These are phyloP conservation scores for Leptinotarsa rubiginosa DNA, from an alignment of 2,888 invertebrate species.

Conservation along the genomic window DNA sequence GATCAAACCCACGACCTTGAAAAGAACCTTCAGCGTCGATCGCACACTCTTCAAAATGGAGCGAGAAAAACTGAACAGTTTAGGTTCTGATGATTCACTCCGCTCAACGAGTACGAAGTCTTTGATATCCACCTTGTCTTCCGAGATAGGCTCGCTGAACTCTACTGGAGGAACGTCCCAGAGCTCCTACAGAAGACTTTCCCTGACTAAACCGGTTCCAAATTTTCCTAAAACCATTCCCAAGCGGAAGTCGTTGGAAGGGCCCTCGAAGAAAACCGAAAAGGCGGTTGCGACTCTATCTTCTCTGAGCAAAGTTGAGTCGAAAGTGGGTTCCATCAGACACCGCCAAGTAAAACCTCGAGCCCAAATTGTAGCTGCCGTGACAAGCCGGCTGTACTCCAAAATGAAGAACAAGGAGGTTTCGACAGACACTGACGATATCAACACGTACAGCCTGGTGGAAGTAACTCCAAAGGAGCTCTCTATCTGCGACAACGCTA, in stretches of 20 bases:
- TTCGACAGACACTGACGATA: slow-evolving; percentile 60
- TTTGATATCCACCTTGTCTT: slow-evolving; percentile 43
- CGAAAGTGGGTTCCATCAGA: slow-evolving; percentile 56
- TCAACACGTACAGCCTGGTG: slow-evolving; percentile 32
- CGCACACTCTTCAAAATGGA: slow-evolving; percentile 51
- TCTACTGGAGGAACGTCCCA: slow-evolving; percentile 41
- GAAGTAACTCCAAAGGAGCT: slow-evolving; percentile 64
- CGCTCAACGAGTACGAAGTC: slow-evolving; percentile 44
- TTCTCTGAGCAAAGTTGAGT: slow-evolving; percentile 51
- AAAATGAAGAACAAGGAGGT: slow-evolving; percentile 71
- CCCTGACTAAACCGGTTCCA: slow-evolving; percentile 52
- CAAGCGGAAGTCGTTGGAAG: slow-evolving; percentile 40
- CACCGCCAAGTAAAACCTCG: slow-evolving; percentile 66
- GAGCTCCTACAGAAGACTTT: slow-evolving; percentile 51
- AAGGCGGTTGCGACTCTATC: slow-evolving; percentile 52
- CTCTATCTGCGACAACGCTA: slow-evolving; percentile 72
- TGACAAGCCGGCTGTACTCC: slow-evolving; percentile 76
- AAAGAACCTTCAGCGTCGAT: slow-evolving; percentile 59
- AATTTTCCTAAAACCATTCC: slow-evolving; percentile 33
- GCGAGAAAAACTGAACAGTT: slow-evolving; percentile 49
- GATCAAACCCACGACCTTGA: slow-evolving; percentile 50
- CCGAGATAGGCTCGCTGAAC: slow-evolving; percentile 32
- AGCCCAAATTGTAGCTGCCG: slow-evolving; percentile 78
- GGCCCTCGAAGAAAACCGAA: slow-evolving; percentile 44
- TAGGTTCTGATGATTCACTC: slow-evolving; percentile 53